phyloP scores from a whole-genome alignment of 2,797 vertebrate species.

The Platalea minor region DNA sequence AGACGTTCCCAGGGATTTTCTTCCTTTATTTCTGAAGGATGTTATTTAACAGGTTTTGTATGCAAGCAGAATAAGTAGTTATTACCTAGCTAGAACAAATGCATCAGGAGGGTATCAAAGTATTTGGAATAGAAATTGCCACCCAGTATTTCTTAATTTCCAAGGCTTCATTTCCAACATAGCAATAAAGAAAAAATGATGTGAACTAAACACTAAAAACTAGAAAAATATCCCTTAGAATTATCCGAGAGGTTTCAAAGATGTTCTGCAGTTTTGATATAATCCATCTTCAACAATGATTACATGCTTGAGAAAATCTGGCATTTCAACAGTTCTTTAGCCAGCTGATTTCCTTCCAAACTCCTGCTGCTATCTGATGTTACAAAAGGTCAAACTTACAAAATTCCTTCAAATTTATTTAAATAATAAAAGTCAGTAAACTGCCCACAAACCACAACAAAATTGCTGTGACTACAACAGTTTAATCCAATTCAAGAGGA shows the following conservation, averaged over 20 bases:
- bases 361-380: constrained; percentile 64
- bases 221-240: neutral
- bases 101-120: neutral
- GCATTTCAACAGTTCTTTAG: constrained; percentile 32
- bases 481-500: constrained; percentile 78
- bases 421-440: constrained; percentile 79
- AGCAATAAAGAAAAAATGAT: neutral
- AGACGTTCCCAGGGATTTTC: neutral
- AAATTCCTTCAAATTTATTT: constrained; percentile 81
- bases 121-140: neutral
- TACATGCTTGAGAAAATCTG: neutral
- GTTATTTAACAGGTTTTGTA: neutral
- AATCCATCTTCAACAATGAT: neutral
- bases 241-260: neutral
- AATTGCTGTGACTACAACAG: constrained; percentile 76
- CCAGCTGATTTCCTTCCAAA: constrained; percentile 35
- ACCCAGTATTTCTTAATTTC: neutral
- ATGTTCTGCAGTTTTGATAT: neutral
- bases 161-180: neutral
- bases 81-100: neutral
- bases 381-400: constrained; percentile 79
- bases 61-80: neutral
- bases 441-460: constrained; percentile 48
- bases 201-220: neutral
- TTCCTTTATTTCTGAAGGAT: neutral